These are phyloP conservation scores for Dendrolimus houi DNA, from an alignment of 2,888 invertebrate species.

Conservation along the genomic window DNA sequence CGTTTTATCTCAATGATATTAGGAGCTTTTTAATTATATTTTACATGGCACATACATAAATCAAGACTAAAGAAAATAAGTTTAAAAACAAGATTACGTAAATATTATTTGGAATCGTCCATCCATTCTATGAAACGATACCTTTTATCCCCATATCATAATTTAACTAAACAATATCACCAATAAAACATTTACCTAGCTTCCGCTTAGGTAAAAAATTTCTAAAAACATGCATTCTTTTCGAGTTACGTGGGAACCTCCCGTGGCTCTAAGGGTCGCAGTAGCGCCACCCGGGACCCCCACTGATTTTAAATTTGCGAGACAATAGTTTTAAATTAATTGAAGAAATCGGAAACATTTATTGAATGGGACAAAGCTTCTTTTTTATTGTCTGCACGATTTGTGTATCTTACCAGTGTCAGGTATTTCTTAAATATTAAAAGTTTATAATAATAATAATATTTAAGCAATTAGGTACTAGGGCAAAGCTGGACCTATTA, in stretches of 20 bases:
- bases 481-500: too few relatives aligned
- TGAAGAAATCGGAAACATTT: not conserved
- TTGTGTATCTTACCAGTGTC: too few relatives aligned
- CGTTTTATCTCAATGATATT: not conserved
- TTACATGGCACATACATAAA: not conserved
- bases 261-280: constrained; percentile 21
- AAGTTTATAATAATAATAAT: too few relatives aligned
- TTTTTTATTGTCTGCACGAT: too few relatives aligned
- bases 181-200: constrained; percentile 8
- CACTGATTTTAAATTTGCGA: not conserved
- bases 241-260: constrained; percentile 26
- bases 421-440: too few relatives aligned
- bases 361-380: too few relatives aligned
- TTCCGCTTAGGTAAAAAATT: constrained; percentile 31
- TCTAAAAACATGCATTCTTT: constrained; percentile 26
- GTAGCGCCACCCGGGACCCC: not conserved
- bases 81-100: too few relatives aligned
- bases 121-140: too few relatives aligned
- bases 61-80: too few relatives aligned
- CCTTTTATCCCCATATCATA: not conserved
- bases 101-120: too few relatives aligned
- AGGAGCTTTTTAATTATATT: not conserved
- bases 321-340: not conserved
- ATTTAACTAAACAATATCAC: not conserved
- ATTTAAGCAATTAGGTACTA: too few relatives aligned